Evolutionary conservation across 1,140 invertebrate species (phyloP).

Genomic region (Drosophila sp.): DNA sequence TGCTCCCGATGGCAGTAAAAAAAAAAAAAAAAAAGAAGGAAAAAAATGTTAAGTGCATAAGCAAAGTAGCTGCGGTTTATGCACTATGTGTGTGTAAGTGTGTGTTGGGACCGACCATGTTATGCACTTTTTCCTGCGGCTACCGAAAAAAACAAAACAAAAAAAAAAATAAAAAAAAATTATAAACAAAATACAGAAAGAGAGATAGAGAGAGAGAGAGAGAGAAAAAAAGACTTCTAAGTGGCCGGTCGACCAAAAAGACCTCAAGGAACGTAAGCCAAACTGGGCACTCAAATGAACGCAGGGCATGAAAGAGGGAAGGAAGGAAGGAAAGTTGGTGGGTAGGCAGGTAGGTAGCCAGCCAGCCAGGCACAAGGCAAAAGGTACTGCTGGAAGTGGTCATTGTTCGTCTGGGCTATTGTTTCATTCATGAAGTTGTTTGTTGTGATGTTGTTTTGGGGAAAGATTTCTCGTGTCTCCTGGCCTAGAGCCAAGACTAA

Average conservation of each 20-base stretch:
- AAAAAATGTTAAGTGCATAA: conserved; percentile 66
- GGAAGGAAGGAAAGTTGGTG: not conserved
- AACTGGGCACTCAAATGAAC: conserved; percentile 64
- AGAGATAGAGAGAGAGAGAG: conserved; percentile 22
- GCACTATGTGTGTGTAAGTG: not conserved
- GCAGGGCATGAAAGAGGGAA: conserved; percentile 24
- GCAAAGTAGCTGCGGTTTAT: conserved; percentile 67
- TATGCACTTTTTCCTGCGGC: conserved; percentile 78
- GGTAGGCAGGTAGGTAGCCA: not conserved
- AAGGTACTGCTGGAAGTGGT: conserved; percentile 11
- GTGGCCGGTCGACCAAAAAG: conserved; percentile 50
- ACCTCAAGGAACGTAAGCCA: conserved; percentile 57
- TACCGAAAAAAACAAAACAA: conserved; percentile 64
- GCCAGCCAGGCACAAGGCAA: not conserved
- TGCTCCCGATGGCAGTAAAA: conserved; percentile 64
- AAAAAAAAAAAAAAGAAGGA: conserved; percentile 27
- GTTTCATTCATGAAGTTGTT: conserved; percentile 74
- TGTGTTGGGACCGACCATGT: conserved; percentile 43
- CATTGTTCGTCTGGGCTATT: conserved; percentile 65
- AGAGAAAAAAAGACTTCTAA: conserved; percentile 59
- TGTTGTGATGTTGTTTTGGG: conserved; percentile 45
- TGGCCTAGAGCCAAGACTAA: conserved; percentile 52
- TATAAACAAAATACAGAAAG: conserved; percentile 26
- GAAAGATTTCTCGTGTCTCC: conserved; percentile 60
- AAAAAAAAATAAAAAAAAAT: conserved; percentile 74